These are phyloP conservation scores for Hyphantria cunea DNA, from an alignment of 1,140 invertebrate genomes.

Conservation along the genomic window DNA sequence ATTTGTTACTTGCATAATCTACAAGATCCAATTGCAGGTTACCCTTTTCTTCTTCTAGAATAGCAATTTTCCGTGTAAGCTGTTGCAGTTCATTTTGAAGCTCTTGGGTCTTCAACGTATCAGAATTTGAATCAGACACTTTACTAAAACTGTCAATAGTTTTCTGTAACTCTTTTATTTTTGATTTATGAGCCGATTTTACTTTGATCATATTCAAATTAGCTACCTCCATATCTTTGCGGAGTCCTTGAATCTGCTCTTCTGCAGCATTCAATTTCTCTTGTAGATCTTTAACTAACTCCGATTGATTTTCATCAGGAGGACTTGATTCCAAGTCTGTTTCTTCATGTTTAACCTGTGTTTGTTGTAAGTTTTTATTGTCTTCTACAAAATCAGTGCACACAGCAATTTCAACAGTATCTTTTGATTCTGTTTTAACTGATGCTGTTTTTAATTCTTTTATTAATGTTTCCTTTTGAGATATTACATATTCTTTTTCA, in stretches of 20 bases:
- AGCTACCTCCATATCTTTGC: constrained; percentile 87
- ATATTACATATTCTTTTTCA: constrained; percentile 74
- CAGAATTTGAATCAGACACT: constrained; percentile 86
- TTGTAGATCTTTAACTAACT: constrained; percentile 46
- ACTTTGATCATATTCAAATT: constrained; percentile 93
- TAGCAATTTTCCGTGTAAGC: constrained; percentile 89
- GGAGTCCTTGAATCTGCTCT: constrained; percentile 83
- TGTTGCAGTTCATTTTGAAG: constrained; percentile 83
- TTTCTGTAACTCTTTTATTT: constrained; percentile 92
- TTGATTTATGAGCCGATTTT: constrained; percentile 90
- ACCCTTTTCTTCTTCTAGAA: constrained; percentile 95
- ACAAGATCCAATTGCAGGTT: constrained; percentile 92
- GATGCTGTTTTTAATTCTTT: constrained; percentile 47
- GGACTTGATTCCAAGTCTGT: constrained; percentile 20
- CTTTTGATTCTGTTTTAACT: constrained; percentile 46
- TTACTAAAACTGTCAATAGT: constrained; percentile 90
- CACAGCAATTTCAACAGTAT: constrained; percentile 47
- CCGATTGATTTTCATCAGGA: constrained; percentile 23
- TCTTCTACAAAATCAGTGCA: constrained; percentile 38
- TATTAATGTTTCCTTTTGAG: constrained; percentile 64
- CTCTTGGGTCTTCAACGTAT: constrained; percentile 80
- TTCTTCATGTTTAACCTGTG: constrained; percentile 13
- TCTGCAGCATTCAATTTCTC: constrained; percentile 65
- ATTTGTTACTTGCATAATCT: constrained; percentile 90
- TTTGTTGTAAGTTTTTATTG: not conserved